Evolutionary conservation across 2,113 vertebrate species (phyloP), one percentile per base, ranked within the genome.

Genomic region (Ptilorrhoa leucosticta): DNA sequence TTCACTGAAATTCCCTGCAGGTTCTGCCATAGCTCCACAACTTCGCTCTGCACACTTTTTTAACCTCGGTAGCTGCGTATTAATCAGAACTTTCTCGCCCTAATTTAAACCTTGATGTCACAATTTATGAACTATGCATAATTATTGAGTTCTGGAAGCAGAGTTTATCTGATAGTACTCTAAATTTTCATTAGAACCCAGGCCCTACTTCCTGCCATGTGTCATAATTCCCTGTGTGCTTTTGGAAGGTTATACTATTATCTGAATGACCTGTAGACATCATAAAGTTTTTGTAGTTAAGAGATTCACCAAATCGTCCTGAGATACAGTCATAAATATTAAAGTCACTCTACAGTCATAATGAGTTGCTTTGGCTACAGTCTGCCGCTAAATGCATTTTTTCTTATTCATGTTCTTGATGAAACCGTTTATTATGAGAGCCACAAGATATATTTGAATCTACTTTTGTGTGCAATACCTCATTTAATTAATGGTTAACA

Each of bases 71-170:
- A 75, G 69, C 39, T n/a, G 39, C 1, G 0, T 22, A 64, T 89
- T 86, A 72, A n/a, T 57, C 63, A 65, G 33, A 91, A 92, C 66
- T 72, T 73, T 65, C 69, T 70, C 66, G 72, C 63, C 66, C 39
- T 90, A 92, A 85, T 92, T 83, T 91, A 91, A 93, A 93, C 82
- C 75, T 56, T 44, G 30, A 84, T 94, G 80, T 85, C 89, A 96
- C 84, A 64, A 82, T 95, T 96, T 91, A 94, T 95, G 87, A 87
- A 93, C 95, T 94, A 51, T 27, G 70, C 90, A 93, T 93, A 94
- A 96, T 95, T 91, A 95, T 83, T 84, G 88, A 96, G 80, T 89
- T 90, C 72, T 78, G 79, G 69, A 86, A 7, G 63, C 44, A 61
- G 83, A 89, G 94, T 82, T 85, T 83, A 92, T 91, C 90, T 80